Conservation (phyloP, 2,888 invertebrate genomes). For the Idaea aversata region DNA sequence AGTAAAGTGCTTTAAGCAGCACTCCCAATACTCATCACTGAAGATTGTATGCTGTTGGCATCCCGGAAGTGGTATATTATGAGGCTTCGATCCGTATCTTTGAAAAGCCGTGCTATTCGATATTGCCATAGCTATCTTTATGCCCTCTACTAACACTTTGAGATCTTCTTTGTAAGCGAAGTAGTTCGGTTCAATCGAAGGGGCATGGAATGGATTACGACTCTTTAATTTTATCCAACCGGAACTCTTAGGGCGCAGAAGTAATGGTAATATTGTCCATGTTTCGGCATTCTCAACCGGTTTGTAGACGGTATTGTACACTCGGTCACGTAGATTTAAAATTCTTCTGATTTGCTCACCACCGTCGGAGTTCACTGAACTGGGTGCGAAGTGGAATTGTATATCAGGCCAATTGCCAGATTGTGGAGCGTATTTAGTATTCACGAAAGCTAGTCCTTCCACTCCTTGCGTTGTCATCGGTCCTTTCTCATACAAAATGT, state of each 20-base stretch:
- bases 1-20: slow-evolving; percentile 88
- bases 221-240: slow-evolving; percentile 93
- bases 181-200: slow-evolving; percentile 95
- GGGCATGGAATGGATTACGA: slow-evolving; percentile 89
- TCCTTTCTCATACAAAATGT: slow-evolving; percentile 89
- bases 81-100: slow-evolving; percentile 88
- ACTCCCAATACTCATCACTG: slow-evolving; percentile 93
- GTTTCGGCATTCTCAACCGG: slow-evolving; percentile 89
- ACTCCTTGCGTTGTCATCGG: slow-evolving; percentile 92
- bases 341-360: slow-evolving; percentile 89
- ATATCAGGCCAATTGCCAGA: slow-evolving; percentile 90
- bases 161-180: slow-evolving; percentile 92
- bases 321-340: slow-evolving; percentile 86
- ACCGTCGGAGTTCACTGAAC: slow-evolving; percentile 90
- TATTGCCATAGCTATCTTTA: slow-evolving; percentile 89
- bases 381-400: slow-evolving; percentile 92
- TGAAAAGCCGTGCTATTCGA: slow-evolving; percentile 90
- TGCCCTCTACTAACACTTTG: slow-evolving; percentile 88
- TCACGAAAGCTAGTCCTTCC: slow-evolving; percentile 92
- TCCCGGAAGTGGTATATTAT: slow-evolving; percentile 90
- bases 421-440: slow-evolving; percentile 91
- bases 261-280: slow-evolving; percentile 90
- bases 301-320: slow-evolving; percentile 92
- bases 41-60: slow-evolving; percentile 86
- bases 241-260: slow-evolving; percentile 91